Percentiles rank a stretch among this genome's conserved stretches.
Conservation (phyloP, 2,113 vertebrate species). For the Anguilla rostrata region DNA sequence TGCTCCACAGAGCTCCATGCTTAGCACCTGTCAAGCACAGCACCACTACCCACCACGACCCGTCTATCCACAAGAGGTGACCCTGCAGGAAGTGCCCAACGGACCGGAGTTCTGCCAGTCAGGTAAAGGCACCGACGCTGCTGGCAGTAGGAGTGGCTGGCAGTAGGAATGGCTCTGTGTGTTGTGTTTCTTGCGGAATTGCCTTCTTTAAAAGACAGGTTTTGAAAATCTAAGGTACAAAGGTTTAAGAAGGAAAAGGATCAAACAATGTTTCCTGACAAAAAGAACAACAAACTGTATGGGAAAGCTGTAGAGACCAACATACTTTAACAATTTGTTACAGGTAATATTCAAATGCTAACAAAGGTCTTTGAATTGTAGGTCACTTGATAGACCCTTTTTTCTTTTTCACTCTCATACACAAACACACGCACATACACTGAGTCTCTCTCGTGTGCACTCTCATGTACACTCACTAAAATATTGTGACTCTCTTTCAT, state of each 20-base stretch:
- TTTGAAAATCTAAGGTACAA: slow-evolving; percentile 17
- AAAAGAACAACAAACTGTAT: too few relatives aligned
- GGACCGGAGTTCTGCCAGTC: slow-evolving; percentile 77
- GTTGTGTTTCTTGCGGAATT: background rate
- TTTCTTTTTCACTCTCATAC: background rate
- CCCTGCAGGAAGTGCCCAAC: slow-evolving; percentile 90
- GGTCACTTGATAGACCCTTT: too few relatives aligned
- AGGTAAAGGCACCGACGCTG: slow-evolving; percentile 67
- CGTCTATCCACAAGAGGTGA: slow-evolving; percentile 74
- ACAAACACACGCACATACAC: slow-evolving; percentile 6
- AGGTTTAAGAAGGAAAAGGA: background rate
- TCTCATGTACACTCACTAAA: background rate
- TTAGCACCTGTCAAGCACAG: slow-evolving; percentile 71
- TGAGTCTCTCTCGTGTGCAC: too few relatives aligned
- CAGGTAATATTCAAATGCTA: too few relatives aligned
- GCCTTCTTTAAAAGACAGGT: background rate
- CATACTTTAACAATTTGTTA: too few relatives aligned
- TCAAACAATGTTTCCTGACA: too few relatives aligned
- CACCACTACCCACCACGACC: slow-evolving; percentile 74
- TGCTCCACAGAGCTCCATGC: slow-evolving; percentile 72
- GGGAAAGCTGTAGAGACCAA: too few relatives aligned
- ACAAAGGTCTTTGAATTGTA: too few relatives aligned
- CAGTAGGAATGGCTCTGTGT: too few relatives aligned
- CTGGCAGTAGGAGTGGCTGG: too few relatives aligned
- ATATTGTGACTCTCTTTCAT: background rate